phyloP scores from a whole-genome alignment of 2,797 vertebrate genomes.

The Nannoperca obscura region DNA sequence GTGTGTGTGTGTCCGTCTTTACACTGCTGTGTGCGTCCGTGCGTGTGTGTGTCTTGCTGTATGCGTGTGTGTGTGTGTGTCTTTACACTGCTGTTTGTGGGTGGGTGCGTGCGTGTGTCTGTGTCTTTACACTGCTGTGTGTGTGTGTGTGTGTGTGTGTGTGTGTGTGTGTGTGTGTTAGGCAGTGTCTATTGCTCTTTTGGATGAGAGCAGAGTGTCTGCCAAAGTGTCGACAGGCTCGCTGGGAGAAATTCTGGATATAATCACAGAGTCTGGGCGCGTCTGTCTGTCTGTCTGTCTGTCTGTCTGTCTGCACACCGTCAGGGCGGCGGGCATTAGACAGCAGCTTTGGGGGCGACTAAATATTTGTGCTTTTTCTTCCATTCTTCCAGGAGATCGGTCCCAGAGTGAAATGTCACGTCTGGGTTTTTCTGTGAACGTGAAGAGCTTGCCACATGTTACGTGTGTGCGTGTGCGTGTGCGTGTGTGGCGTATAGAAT shows the following conservation, averaged over 20 bases:
- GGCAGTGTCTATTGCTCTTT: constrained; percentile 71
- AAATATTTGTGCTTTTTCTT: background rate
- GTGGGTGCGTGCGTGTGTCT: too few species aligned
- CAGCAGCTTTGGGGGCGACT: constrained; percentile 16
- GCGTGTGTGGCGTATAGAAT: background rate
- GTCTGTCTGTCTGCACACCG: constrained; percentile 38
- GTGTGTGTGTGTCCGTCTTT: background rate
- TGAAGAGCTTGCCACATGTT: constrained; percentile 5
- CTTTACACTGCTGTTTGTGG: too few species aligned
- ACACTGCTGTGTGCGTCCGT: too few species aligned
- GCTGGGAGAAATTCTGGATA: constrained; percentile 51
- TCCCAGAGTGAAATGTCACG: constrained; percentile 5
- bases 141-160: constrained; percentile 12
- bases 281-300: constrained; percentile 29
- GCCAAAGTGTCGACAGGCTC: constrained; percentile 53
- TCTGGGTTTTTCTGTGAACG: background rate
- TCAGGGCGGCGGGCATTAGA: constrained; percentile 23
- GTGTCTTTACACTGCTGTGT: too few species aligned
- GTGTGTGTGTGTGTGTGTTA: too few species aligned
- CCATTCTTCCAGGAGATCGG: background rate
- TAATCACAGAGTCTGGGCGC: constrained; percentile 46
- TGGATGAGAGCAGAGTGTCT: constrained; percentile 46
- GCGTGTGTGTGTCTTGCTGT: too few species aligned
- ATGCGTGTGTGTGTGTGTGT: too few species aligned
- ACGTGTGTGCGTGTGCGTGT: background rate